Base-by-base conservation (phyloP, 1,140 invertebrate genomes). In the Eurosta solidaginis region DNA sequence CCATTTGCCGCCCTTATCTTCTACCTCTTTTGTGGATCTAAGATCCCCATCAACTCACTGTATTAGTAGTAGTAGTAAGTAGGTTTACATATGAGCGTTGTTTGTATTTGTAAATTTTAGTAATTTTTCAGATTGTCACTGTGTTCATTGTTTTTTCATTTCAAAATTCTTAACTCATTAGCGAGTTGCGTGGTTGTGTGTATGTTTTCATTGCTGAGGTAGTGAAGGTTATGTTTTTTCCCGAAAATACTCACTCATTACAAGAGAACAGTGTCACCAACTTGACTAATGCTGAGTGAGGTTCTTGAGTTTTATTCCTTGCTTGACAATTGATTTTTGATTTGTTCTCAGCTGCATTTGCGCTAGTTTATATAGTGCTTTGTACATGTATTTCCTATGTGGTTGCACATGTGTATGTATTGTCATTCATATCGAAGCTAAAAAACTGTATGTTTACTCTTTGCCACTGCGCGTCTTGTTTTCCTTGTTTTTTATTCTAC, bases 21-120 rank as follows among this genome's bases (percentile, higher is more conserved):
- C n/a, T n/a, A n/a, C n/a, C n/a, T n/a, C n/a, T n/a, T n/a, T n/a
- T n/a, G n/a, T n/a, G n/a, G n/a, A n/a, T n/a, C n/a, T n/a, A n/a
- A n/a, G n/a, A n/a, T n/a, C n/a, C n/a, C n/a, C n/a, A n/a, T n/a
- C n/a, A n/a, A n/a, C n/a, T n/a, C n/a, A n/a, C n/a, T n/a, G n/a
- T n/a, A n/a, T n/a, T n/a, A n/a, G n/a, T n/a, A n/a, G n/a, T n/a
- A n/a, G n/a, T n/a, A n/a, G n/a, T n/a, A n/a, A n/a, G n/a, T n/a
- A n/a, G n/a, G n/a, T n/a, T n/a, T n/a, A n/a, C n/a, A n/a, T n/a
- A n/a, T n/a, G n/a, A n/a, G n/a, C n/a, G n/a, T n/a, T 36, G 14
- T 33, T 59, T 68, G 59, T 68, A 40, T 68, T 68, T 68, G 59
- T 68, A 42, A 42, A 33, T 33, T 68, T 68, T 68, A 33, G 33